Evolutionary conservation across 1,140 invertebrate species (phyloP), one percentile per base, ranked within the genome.

Genomic region (Bombus confusus): DNA sequence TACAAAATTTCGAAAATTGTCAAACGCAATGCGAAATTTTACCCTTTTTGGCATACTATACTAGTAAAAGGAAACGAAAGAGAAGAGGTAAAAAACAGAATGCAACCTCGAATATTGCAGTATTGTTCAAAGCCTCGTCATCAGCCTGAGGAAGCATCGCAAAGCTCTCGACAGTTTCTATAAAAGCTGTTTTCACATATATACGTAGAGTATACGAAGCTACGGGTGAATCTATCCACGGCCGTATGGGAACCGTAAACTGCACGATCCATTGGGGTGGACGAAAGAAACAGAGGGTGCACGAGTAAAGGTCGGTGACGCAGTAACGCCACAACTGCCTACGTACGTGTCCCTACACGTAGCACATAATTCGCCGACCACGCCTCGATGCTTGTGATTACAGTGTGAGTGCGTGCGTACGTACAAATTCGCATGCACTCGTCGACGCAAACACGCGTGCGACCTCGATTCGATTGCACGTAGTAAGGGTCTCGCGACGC

Each of bases 321-420:
- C 47, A 0, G 18, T 52, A 52, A 52, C 47, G 47, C 47, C 47
- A 52, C 47, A 52, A 52, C 18, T 52, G 18, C 18, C 47, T 52
- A 4, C 18, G 47, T 52, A 52, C 47, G 18, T 52, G 47, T 52
- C 47, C 47, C 47, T 52, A 89, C 87, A 88, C 87, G 86, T 92
- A 92, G 85, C 47, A 8, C 47, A 52, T 92, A 90, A 92, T 92
- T 92, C 88, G 87, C 76, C 82, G 85, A 76, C 83, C 87, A 92
- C 88, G 91, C 91, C 88, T 90, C 88, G 85, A 59, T 88, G 78
- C 90, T 88, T 74, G 81, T 80, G 52, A 77, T 28, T n/a, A 12
- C 62, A 31, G 81, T 81, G 47, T 57, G 47, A 25, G 43, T 75
- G 73, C 31, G 31, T 57, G 73, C 18, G 43, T 34, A 18, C 52